Percentiles rank a stretch among this genome's conserved stretches.
phyloP scores from a whole-genome alignment of 2,888 invertebrate species.

The Poecilus cupreus region DNA sequence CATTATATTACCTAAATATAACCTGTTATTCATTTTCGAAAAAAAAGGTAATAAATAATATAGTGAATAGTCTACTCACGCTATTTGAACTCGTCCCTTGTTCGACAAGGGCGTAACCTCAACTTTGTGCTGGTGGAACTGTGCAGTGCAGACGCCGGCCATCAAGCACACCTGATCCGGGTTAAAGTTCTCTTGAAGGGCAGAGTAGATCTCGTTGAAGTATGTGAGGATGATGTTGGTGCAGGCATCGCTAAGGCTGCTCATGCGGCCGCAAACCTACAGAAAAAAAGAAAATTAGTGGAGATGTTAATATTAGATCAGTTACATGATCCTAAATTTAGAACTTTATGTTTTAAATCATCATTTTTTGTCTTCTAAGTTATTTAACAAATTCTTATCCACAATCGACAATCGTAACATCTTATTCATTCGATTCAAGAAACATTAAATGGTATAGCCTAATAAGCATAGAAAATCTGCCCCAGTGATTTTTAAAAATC shows the following conservation, averaged over 20 bases:
- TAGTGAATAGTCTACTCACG: constrained; percentile 64
- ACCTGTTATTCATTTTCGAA: constrained; percentile 66
- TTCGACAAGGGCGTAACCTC: constrained; percentile 76
- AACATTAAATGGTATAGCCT: too few species aligned
- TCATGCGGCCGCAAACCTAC: constrained; percentile 80
- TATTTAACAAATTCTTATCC: too few species aligned
- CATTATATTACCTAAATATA: constrained; percentile 1
- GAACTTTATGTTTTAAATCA: too few species aligned
- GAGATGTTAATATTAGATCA: too few species aligned
- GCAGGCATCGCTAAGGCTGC: constrained; percentile 87
- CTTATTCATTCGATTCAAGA: too few species aligned
- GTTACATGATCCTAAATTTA: too few species aligned
- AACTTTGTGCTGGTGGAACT: constrained; percentile 80
- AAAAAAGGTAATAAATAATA: background rate
- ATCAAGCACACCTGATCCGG: constrained; percentile 83
- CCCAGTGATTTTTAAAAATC: too few species aligned
- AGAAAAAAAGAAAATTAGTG: constrained; percentile 37
- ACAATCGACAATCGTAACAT: too few species aligned
- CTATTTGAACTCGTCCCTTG: constrained; percentile 76
- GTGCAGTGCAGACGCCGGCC: constrained; percentile 82
- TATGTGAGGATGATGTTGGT: constrained; percentile 83
- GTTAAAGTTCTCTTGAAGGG: constrained; percentile 78
- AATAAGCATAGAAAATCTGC: too few species aligned
- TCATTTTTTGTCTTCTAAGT: too few species aligned
- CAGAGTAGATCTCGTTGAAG: constrained; percentile 82